Percentiles rank a stretch among this genome's conserved stretches.
Evolutionary conservation across 2,113 vertebrate species (phyloP).

Genomic region (Meles meles): DNA sequence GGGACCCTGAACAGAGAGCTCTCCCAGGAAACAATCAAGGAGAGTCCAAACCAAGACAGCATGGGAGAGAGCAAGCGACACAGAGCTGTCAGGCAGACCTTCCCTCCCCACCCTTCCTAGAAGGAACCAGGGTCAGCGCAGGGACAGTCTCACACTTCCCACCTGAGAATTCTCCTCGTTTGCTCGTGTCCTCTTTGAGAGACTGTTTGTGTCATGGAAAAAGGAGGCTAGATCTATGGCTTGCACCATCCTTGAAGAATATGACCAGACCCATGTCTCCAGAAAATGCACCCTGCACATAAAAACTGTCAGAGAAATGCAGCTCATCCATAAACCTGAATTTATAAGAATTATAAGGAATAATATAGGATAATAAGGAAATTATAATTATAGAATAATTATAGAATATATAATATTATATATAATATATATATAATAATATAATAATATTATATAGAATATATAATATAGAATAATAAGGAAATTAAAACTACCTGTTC

Average conservation of each 20-base stretch:
- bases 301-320: not conserved
- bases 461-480: too few species aligned
- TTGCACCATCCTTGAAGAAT: not conserved
- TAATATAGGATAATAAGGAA: too few species aligned
- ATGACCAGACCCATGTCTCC: not conserved
- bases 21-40: not conserved
- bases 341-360: too few species aligned
- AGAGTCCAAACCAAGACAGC: not conserved
- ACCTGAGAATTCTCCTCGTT: not conserved
- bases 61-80: not conserved
- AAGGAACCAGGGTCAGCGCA: not conserved
- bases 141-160: not conserved
- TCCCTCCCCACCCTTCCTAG: not conserved
- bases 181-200: not conserved
- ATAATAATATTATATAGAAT: too few species aligned
- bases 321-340: not conserved
- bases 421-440: too few species aligned
- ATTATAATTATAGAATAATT: too few species aligned
- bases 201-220: not conserved
- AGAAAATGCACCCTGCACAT: not conserved
- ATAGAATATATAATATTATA: too few species aligned
- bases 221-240: not conserved
- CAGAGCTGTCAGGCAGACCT: not conserved
- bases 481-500: not conserved
- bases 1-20: not conserved